These are phyloP conservation scores for Ceyx erithaca DNA, from an alignment of 2,797 vertebrate species.

Conservation along the genomic window DNA sequence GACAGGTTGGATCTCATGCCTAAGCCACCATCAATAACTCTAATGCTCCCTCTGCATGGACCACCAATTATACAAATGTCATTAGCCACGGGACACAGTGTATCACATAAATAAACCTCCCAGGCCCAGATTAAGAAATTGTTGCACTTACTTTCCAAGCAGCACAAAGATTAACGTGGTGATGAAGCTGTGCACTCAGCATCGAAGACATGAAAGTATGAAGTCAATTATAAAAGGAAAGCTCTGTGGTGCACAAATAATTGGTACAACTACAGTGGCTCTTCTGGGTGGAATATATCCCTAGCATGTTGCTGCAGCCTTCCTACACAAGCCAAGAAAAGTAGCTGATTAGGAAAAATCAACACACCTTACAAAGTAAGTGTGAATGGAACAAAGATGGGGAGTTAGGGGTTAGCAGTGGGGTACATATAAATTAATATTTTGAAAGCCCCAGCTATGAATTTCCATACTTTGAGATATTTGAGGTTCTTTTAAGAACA, in stretches of 20 bases:
- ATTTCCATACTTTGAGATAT: background rate
- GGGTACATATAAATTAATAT: constrained; percentile 33
- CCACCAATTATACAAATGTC: constrained; percentile 20
- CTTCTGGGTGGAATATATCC: background rate
- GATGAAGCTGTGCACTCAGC: constrained; percentile 45
- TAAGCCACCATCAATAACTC: accelerated
- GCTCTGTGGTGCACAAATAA: constrained; percentile 11
- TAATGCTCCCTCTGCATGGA: background rate
- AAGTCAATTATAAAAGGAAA: constrained; percentile 61
- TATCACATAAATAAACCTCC: constrained; percentile 49
- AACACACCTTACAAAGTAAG: background rate
- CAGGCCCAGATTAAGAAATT: constrained; percentile 37
- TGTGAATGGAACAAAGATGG: background rate
- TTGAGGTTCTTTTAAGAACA: constrained; percentile 25
- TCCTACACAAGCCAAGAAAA: background rate
- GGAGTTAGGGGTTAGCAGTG: background rate
- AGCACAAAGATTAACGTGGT: constrained; percentile 46
- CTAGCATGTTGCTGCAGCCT: background rate
- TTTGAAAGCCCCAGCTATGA: background rate
- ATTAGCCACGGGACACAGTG: background rate
- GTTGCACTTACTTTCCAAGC: constrained; percentile 16
- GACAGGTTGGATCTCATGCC: background rate
- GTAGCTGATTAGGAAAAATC: background rate
- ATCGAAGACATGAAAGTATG: constrained; percentile 25
- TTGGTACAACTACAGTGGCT: constrained; percentile 15